Conservation (phyloP, 2,797 vertebrate genomes). For the Astyanax mexicanus region DNA sequence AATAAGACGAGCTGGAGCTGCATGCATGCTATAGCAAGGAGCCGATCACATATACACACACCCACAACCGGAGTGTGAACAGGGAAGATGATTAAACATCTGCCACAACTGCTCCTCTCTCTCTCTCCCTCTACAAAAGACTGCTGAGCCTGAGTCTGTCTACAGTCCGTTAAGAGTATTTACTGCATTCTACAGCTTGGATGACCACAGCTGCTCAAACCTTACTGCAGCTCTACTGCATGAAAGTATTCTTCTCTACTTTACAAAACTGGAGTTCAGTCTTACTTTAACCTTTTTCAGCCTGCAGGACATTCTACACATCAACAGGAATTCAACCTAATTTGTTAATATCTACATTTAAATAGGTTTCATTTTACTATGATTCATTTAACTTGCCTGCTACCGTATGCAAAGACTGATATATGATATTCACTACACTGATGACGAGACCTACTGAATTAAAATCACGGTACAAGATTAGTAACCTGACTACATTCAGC, state of each 20-base stretch:
- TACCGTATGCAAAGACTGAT: not conserved
- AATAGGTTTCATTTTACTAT: too few species aligned
- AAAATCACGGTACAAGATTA: not conserved
- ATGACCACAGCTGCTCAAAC: not conserved
- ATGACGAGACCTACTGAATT: not conserved
- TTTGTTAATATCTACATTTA: not conserved
- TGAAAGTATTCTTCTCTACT: slow-evolving; percentile 23
- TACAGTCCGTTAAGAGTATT: not conserved
- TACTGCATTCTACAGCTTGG: not conserved
- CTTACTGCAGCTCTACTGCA: slow-evolving; percentile 27
- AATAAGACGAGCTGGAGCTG: slow-evolving; percentile 24
- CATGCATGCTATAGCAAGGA: slow-evolving; percentile 46
- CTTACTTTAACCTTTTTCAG: not conserved
- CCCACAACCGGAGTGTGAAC: slow-evolving; percentile 11
- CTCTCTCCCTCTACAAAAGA: too few species aligned
- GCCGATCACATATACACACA: not conserved
- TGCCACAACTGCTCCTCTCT: slow-evolving; percentile 13
- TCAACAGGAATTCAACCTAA: not conserved
- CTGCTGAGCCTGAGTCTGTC: slow-evolving; percentile 12
- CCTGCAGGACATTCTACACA: not conserved
- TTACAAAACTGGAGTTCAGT: not conserved
- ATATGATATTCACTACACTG: not conserved
- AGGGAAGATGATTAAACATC: slow-evolving; percentile 11
- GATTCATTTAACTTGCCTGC: too few species aligned
- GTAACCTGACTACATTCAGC: not conserved